Conservation (phyloP, 1,140 invertebrate species). For the Pseudomyrmex gracilis region DNA sequence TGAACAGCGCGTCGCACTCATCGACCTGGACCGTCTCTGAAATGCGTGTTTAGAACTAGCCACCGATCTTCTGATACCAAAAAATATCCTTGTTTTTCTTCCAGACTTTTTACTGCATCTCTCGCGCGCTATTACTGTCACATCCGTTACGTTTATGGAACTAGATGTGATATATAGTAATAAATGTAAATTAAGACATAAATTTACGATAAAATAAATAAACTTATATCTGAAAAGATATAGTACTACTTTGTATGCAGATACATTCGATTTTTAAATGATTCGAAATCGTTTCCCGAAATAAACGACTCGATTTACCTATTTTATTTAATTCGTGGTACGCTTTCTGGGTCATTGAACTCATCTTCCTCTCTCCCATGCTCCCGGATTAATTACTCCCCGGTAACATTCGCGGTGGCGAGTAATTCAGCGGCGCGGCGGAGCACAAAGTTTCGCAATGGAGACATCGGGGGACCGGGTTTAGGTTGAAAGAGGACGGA, state of each 20-base stretch:
- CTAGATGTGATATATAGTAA: not conserved
- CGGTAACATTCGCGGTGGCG: conserved; percentile 50
- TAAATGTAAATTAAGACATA: too few species aligned
- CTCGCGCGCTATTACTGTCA: too few species aligned
- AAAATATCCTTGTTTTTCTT: not conserved
- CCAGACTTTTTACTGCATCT: too few species aligned
- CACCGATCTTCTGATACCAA: conserved; percentile 9
- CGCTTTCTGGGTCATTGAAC: conserved; percentile 36
- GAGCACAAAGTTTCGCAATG: conserved; percentile 67
- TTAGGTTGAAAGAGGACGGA: conserved; percentile 54
- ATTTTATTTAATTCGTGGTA: too few species aligned
- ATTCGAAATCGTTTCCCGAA: too few species aligned
- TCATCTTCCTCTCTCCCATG: conserved; percentile 38
- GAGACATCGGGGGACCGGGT: conserved; percentile 70
- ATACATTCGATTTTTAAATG: too few species aligned
- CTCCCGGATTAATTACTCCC: conserved; percentile 55
- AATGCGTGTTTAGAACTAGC: not conserved
- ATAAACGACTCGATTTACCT: too few species aligned
- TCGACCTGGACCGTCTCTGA: not conserved
- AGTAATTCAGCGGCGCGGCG: conserved; percentile 54
- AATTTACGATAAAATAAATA: not conserved
- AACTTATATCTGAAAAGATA: not conserved
- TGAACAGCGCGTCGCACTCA: not conserved
- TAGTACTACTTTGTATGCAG: too few species aligned
- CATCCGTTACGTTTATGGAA: not conserved